These are phyloP conservation scores for Tenualosa thibaudeaui DNA, from an alignment of 2,797 vertebrate species.

Conservation along the genomic window DNA sequence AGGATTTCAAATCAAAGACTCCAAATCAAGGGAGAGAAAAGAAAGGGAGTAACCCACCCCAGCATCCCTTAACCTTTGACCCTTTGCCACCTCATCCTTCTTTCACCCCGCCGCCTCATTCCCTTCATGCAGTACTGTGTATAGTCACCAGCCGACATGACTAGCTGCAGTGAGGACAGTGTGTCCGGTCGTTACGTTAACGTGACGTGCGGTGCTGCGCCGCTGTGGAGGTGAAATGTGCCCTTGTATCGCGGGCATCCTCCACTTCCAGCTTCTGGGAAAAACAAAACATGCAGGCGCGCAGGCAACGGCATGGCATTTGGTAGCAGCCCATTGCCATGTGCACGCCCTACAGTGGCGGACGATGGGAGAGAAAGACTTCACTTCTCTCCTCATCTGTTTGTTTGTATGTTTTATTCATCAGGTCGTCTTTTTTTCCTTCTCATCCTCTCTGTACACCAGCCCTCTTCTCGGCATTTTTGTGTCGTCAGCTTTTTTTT, in stretches of 20 bases:
- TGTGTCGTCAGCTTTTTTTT: constrained; percentile 44
- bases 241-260: neutral
- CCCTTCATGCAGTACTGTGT: constrained; percentile 10
- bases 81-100: neutral
- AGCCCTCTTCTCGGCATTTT: constrained; percentile 59
- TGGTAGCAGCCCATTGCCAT: neutral
- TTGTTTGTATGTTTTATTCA: constrained; percentile 19
- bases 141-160: neutral
- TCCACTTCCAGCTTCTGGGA: too few species aligned
- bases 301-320: neutral
- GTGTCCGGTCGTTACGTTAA: neutral
- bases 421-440: constrained; percentile 34
- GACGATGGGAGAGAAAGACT: neutral
- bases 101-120: neutral
- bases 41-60: neutral
- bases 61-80: constrained; percentile 41
- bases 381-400: constrained; percentile 29
- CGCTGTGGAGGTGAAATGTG: neutral
- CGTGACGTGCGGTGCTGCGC: neutral
- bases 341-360: neutral
- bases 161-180: neutral
- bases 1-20: constrained; percentile 5
- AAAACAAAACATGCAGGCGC: neutral
- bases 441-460: constrained; percentile 39
- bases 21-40: neutral